Evolutionary conservation across 2,888 invertebrate species (phyloP), one percentile per base, ranked within the genome.

Genomic region (Lithophane ornitopus): DNA sequence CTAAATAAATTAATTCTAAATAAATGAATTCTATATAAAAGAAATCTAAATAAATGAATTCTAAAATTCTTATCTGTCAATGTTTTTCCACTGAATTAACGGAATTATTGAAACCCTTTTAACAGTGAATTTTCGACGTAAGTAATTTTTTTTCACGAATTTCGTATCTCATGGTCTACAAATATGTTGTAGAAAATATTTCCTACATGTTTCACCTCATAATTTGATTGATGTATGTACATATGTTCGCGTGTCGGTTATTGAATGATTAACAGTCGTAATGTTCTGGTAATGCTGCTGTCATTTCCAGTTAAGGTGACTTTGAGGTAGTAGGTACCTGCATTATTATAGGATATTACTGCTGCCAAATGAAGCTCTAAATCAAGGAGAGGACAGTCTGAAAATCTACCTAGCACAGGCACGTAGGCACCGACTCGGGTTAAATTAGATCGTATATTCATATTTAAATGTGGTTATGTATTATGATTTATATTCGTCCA

Each of bases 191-290:
- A 19, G 2, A 8, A 39, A 71, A 28, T 41, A 39, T 67, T 67
- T 39, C 52, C 11, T 39, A 39, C 16, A 41, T 71, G 12, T 52
- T 28, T 22, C 12, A 52, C 28, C 11, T 69, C 19, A 41, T 52
- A 49, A 34, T 62, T 56, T 70, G 62, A 63, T 77, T 63, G 70
- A 79, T 79, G 19, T 62, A 28, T 54, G 12, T 52, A n/a, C n/a
- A n/a, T n/a, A 28, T 52, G 8, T 49, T 62, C 16, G 49, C 14
- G 9, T 26, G 34, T 71, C 77, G 58, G 14, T 52, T 26, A 56
- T 44, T 67, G n/a, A 0, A 52, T 79, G 74, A 62, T 54, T 73
- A 46, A 74, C 54, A 77, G 14, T 77, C 41, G 54, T 62, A 62
- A 78, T 69, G 14, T 41, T 76, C 16, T 34, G 14, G 26, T 19